Base-by-base conservation (phyloP, 2,113 vertebrate species). In the Tricholaema leucomelas region DNA sequence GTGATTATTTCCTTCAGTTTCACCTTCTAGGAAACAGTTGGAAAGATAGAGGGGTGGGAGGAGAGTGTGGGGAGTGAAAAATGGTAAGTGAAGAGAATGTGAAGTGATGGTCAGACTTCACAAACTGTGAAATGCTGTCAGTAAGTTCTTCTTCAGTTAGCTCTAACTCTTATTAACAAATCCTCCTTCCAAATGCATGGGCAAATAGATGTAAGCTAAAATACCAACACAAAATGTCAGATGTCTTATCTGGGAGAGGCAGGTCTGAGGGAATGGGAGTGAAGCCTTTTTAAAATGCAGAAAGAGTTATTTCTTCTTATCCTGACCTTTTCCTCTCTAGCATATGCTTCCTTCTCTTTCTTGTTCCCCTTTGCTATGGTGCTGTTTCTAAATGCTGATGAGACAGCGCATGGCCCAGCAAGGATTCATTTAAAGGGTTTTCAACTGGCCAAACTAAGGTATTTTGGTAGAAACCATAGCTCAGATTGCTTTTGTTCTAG, bases 11-110 rank as follows among this genome's bases (percentile, higher is more conserved):
- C 16, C 65, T 0, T 78, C 14, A 33, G 11, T 79, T 89, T 58
- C 1, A 1, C 19, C 4, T 42, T 71, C 48, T 76, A 42, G 46
- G 36, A 74, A 42, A 55, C 52, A 5, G 0, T 30, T 20, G 56
- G 59, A 73, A 67, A 6, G 2, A 2, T 3, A 0, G 1, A 5
- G 8, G 28, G 12, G 8, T 10, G 28, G 24, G 27, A 18, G 17
- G 18, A 76, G 13, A 23, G 40, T 23, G 24, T 1, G 2, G 21
- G 42, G 5, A 55, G 7, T 66, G 11, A 35, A 81, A 61, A 61
- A 14, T 3, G 30, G 8, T 25, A 50, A 25, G 48, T 50, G 19
- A 70, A 79, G 46, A 40, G 24, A 50, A 25, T 36, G 15, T 50
- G 61, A 79, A 82, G 12, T 2, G 0, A 12, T 31, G 20, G 10